These are phyloP conservation scores for Asteroscopus sphinx DNA, from an alignment of 2,888 invertebrate species.

Conservation along the genomic window DNA sequence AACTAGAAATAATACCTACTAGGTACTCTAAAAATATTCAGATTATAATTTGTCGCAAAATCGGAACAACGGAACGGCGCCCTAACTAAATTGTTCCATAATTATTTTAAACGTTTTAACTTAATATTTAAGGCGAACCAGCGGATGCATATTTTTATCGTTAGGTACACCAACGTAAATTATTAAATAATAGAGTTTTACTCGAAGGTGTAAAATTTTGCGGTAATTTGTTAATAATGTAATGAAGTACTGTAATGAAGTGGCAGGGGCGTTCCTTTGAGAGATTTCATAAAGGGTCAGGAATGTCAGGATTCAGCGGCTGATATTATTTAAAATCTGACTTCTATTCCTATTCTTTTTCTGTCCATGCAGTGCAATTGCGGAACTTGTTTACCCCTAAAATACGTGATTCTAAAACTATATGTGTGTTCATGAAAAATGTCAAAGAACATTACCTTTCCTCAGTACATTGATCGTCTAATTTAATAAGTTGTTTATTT, in stretches of 20 bases:
- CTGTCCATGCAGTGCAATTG: no score
- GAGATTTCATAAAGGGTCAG: neutral
- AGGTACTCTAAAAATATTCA: no score
- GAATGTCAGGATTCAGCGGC: no score
- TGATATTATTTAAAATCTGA: no score
- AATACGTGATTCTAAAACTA: no score
- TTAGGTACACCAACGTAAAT: slow-evolving; percentile 70
- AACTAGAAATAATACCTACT: no score
- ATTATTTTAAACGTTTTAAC: slow-evolving; percentile 88
- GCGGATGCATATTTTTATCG: slow-evolving; percentile 81
- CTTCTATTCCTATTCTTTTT: no score
- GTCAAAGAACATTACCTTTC: no score
- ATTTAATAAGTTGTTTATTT: no score
- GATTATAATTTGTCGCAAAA: slow-evolving; percentile 4
- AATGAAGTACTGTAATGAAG: slow-evolving; percentile 8
- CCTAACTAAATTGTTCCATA: slow-evolving; percentile 81
- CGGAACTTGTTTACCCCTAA: no score
- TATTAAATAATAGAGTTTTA: slow-evolving; percentile 77
- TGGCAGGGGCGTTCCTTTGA: neutral
- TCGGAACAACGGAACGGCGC: slow-evolving; percentile 55
- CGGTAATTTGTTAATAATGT: slow-evolving; percentile 29
- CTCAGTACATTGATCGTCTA: no score
- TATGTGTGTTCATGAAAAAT: no score
- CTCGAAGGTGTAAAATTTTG: slow-evolving; percentile 71
- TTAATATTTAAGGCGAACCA: slow-evolving; percentile 84